Base-by-base conservation (phyloP, 2,113 vertebrate genomes). In the Plestiodon gilberti region DNA sequence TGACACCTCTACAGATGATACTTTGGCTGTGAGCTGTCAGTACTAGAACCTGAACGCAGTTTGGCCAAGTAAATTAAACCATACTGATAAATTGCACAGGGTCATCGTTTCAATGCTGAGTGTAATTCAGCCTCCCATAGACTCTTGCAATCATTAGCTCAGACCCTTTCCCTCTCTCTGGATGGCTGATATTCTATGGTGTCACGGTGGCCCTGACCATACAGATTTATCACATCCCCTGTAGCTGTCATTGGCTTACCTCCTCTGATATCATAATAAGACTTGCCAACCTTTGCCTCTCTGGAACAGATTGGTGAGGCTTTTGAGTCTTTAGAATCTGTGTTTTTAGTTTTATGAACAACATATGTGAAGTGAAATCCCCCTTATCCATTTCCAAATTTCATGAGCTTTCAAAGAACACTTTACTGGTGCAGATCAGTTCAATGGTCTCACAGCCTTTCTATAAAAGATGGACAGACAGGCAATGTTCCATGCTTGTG, bases 1-100 rank as follows among this genome's bases (percentile, higher is more conserved):
- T 87, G 85, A 65, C 38, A 62, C 69, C 43, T 81, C 69, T 64
- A 61, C 40, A 74, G 74, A 87, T 81, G 59, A 52, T 75, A 38
- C 23, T 20, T 35, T 28, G 40, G 61, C n/a, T 64, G 40, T 75
- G 78, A 74, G 57, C 38, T 55, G 74, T 52, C 61, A 76, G 13
- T 77, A 43, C 73, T 52, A 23, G 28, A 65, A 64, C 48, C 23
- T 62, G 40, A 35, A 33, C 35, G 65, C 3, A 13, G n/a, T 25
- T 70, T 74, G n/a, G 57, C 62, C 59, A 74, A 80, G 38, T 64
- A 86, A 55, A 79, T 62, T 17, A 86, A 62, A 33, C n/a, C n/a
- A 48, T 81, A 28, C 30, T 61, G 73, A 74, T 18, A 18, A 14
- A 10, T n/a, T 43, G 17, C 5, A 38, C 40, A 70, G 35, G 35